Conservation (phyloP, 2,797 vertebrate species). For the Podarcis siculus region DNA sequence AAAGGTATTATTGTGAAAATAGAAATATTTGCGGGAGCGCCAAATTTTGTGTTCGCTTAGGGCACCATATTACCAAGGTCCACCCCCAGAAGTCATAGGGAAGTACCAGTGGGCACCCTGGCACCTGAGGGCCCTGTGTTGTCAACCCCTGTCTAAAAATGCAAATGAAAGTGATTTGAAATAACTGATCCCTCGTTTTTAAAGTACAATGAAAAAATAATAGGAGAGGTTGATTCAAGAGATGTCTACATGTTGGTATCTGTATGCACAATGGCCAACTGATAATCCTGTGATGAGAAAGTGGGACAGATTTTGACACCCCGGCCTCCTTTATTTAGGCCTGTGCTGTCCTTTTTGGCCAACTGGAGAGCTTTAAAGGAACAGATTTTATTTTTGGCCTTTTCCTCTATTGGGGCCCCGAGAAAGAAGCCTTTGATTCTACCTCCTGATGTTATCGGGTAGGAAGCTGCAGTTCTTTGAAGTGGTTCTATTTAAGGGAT, state of each 20-base stretch:
- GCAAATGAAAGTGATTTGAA: too few relatives aligned
- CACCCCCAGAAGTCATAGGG: too few relatives aligned
- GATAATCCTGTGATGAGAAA: accelerated
- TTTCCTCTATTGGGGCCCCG: conserved; percentile 39
- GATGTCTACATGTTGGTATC: too few relatives aligned
- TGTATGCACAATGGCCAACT: background rate
- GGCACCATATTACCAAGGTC: too few relatives aligned
- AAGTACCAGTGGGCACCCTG: too few relatives aligned
- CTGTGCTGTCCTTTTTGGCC: conserved; percentile 24
- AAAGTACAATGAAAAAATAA: background rate
- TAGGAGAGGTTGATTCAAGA: background rate
- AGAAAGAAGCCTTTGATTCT: conserved; percentile 47
- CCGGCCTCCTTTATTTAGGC: background rate
- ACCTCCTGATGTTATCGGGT: conserved; percentile 39
- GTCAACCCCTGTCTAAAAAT: too few relatives aligned
- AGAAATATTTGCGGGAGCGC: too few relatives aligned
- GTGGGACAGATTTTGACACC: accelerated
- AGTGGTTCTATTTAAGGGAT: conserved; percentile 17
- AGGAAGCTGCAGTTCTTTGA: conserved; percentile 53
- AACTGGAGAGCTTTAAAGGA: conserved; percentile 22
- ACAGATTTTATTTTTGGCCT: conserved; percentile 37
- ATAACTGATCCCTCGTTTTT: too few relatives aligned
- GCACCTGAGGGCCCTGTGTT: too few relatives aligned
- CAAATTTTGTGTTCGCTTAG: too few relatives aligned
- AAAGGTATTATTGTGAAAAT: too few relatives aligned